Evolutionary conservation across 2,888 invertebrate genomes (phyloP).

Genomic region (Drosophila monieri): DNA sequence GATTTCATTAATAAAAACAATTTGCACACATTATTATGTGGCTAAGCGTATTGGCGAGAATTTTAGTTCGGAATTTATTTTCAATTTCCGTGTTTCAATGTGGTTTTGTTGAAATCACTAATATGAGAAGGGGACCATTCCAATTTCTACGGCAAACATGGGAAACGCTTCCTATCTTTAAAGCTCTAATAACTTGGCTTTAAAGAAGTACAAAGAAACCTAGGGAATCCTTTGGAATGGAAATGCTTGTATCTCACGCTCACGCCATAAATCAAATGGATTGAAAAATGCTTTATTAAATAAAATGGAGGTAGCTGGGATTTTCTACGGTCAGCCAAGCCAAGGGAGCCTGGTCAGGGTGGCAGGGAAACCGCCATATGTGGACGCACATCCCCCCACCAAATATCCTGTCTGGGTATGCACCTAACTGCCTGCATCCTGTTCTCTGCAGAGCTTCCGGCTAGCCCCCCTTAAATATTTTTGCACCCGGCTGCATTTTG

Average conservation of each 20-base stretch:
- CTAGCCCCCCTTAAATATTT: conserved; percentile 44
- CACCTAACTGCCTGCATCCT: conserved; percentile 34
- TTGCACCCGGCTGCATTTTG: conserved; percentile 67
- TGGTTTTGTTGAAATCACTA: conserved; percentile 45
- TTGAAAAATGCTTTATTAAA: conserved; percentile 78
- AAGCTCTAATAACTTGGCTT: not conserved
- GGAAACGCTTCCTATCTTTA: not conserved
- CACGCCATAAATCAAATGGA: conserved; percentile 70
- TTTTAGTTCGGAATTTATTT: conserved; percentile 61
- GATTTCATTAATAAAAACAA: conserved; percentile 73
- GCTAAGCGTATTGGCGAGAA: conserved; percentile 3
- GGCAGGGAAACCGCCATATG: conserved; percentile 28
- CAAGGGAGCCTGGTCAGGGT: not conserved
- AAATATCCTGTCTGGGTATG: conserved; percentile 24
- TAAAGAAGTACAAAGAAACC: not conserved
- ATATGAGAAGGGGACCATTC: conserved; percentile 10
- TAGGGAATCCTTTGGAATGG: not conserved
- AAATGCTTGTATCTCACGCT: conserved; percentile 60
- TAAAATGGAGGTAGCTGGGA: conserved; percentile 43
- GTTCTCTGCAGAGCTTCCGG: not conserved
- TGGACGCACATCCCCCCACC: conserved; percentile 26
- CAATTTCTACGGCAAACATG: too few species aligned
- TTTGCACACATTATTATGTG: conserved; percentile 55
- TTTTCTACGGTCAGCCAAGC: conserved; percentile 19
- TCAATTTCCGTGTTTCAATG: conserved; percentile 57